Percentiles rank a stretch among this genome's conserved stretches.
phyloP scores from a whole-genome alignment of 2,888 invertebrate species.

The Volucella inflata region DNA sequence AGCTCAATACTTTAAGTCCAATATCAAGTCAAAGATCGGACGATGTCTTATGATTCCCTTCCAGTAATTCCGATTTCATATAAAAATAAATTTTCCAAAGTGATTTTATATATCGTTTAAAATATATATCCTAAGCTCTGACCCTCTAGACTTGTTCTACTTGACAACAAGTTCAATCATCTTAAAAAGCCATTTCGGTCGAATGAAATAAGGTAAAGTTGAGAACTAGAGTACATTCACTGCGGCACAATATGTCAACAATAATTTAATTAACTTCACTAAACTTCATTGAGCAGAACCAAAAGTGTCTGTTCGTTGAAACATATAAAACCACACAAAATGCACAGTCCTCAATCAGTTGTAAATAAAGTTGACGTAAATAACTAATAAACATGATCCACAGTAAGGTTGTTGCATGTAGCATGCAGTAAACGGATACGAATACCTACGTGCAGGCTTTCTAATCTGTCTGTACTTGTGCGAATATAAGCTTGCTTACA shows the following conservation, averaged over 20 bases:
- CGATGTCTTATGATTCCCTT: too few relatives aligned
- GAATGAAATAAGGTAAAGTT: background rate
- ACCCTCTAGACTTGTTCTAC: background rate
- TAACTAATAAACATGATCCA: slow-evolving; percentile 73
- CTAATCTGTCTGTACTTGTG: too few relatives aligned
- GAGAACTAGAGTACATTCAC: slow-evolving; percentile 23
- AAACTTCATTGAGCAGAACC: slow-evolving; percentile 56
- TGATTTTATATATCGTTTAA: too few relatives aligned
- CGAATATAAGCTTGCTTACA: too few relatives aligned
- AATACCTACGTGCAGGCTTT: too few relatives aligned
- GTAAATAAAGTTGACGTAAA: slow-evolving; percentile 69
- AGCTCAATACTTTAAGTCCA: too few relatives aligned
- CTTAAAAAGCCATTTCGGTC: background rate
- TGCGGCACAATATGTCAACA: slow-evolving; percentile 58
- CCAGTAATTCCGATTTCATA: too few relatives aligned
- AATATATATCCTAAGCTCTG: too few relatives aligned
- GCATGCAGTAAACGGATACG: too few relatives aligned
- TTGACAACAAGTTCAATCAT: background rate
- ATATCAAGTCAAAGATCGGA: too few relatives aligned
- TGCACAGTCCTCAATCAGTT: slow-evolving; percentile 57
- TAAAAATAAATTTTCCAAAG: too few relatives aligned
- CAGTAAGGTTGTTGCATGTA: slow-evolving; percentile 21
- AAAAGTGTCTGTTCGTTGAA: slow-evolving; percentile 48
- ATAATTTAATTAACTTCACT: slow-evolving; percentile 61
- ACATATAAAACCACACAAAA: slow-evolving; percentile 70